Percentiles rank a stretch among this genome's conserved stretches.
These are phyloP conservation scores for Scaptomyza pallida DNA, from an alignment of 1,140 invertebrate genomes.

Conservation along the genomic window DNA sequence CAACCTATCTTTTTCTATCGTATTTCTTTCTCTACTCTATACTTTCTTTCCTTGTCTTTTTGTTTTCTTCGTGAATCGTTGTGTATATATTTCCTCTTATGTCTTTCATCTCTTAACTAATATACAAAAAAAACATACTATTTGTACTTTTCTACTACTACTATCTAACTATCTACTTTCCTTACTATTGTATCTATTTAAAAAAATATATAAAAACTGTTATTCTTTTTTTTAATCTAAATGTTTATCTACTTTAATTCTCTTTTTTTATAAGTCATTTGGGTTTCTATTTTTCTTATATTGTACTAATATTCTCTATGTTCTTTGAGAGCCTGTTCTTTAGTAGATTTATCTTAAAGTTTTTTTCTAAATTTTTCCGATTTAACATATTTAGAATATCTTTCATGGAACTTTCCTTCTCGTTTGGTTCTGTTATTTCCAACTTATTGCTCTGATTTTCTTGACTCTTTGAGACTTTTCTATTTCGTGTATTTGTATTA, in stretches of 20 bases:
- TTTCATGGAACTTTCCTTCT: too few species aligned
- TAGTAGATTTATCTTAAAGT: not conserved
- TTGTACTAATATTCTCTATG: not conserved
- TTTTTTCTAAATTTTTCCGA: not conserved
- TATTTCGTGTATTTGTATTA: too few species aligned
- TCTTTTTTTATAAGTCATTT: not conserved
- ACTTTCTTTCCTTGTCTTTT: constrained; percentile 18
- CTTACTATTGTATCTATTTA: constrained; percentile 3
- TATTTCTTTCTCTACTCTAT: not conserved
- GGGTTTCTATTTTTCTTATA: not conserved
- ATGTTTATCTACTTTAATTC: not conserved
- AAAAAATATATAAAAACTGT: not conserved
- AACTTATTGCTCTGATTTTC: too few species aligned
- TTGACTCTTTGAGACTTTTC: too few species aligned
- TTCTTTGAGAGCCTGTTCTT: too few species aligned
- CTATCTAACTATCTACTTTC: not conserved
- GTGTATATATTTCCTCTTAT: constrained; percentile 65
- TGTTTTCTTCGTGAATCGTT: constrained; percentile 35
- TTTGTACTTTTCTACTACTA: constrained; percentile 12
- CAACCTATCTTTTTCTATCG: not conserved
- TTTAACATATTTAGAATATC: too few species aligned
- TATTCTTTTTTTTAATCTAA: constrained; percentile 1
- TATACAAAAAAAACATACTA: constrained; percentile 40
- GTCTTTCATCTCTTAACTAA: constrained; percentile 41
- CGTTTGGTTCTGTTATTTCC: too few species aligned